These are phyloP conservation scores for Hippocampus barbouri DNA, from an alignment of 2,113 vertebrate genomes.

Conservation along the genomic window DNA sequence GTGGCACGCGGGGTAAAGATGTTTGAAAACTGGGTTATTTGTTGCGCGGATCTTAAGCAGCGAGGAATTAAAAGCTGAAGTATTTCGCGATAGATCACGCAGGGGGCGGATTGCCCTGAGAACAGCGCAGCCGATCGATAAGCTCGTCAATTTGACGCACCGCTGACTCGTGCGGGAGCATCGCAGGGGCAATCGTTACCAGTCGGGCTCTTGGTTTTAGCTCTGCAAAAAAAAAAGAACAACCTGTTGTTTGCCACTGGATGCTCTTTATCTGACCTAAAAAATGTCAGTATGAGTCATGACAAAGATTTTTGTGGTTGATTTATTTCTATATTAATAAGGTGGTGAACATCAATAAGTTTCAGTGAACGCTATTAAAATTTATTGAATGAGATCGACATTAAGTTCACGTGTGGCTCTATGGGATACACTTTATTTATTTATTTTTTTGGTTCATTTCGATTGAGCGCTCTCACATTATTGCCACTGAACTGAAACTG, in stretches of 20 bases:
- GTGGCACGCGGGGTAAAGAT: neutral
- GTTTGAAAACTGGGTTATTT: constrained; percentile 14
- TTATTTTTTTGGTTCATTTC: too few relatives aligned
- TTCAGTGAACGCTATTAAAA: too few relatives aligned
- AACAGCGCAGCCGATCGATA: constrained; percentile 12
- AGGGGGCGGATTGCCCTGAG: constrained; percentile 10
- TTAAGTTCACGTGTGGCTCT: too few relatives aligned
- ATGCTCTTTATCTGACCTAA: neutral
- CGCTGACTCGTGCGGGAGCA: constrained; percentile 26
- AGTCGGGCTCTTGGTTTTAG: neutral
- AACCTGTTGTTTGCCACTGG: neutral
- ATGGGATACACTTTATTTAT: too few relatives aligned
- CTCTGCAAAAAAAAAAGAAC: neutral
- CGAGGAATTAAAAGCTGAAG: neutral
- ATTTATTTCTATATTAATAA: neutral
- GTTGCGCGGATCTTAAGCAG: constrained; percentile 20
- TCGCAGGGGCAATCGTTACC: constrained; percentile 17
- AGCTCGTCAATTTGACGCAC: constrained; percentile 26
- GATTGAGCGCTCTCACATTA: neutral
- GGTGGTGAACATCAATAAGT: neutral
- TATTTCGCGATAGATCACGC: constrained; percentile 8
- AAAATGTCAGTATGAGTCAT: neutral
- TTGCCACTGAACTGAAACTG: neutral
- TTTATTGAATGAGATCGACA: too few relatives aligned
- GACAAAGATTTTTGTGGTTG: too few relatives aligned